Percentiles rank a stretch among this genome's conserved stretches.
Conservation (phyloP, 2,888 invertebrate genomes). For the Megaustenia siamemsis region DNA sequence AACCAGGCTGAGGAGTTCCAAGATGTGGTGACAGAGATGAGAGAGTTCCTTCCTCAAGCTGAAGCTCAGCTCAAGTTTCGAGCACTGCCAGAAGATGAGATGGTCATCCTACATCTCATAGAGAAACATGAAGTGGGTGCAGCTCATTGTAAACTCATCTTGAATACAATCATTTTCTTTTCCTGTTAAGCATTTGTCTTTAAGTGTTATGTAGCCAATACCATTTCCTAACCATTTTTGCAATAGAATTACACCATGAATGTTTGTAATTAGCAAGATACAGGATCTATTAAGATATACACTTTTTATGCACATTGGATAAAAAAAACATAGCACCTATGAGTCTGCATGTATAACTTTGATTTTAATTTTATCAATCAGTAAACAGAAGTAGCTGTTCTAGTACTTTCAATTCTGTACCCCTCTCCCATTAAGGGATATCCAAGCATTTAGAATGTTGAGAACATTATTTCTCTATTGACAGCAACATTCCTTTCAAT, state of each 20-base stretch:
- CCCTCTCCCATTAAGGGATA: too few relatives aligned
- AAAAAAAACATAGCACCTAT: background rate
- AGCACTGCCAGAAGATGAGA: constrained; percentile 78
- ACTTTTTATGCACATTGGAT: background rate
- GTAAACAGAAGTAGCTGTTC: too few relatives aligned
- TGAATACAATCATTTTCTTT: too few relatives aligned
- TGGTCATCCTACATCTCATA: constrained; percentile 77
- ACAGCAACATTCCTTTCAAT: too few relatives aligned
- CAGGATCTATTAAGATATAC: background rate
- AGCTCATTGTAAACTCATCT: too few relatives aligned
- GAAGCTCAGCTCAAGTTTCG: constrained; percentile 79
- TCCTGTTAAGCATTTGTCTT: too few relatives aligned
- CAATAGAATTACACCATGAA: too few relatives aligned
- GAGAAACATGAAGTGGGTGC: constrained; percentile 77
- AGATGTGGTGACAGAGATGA: constrained; percentile 76
- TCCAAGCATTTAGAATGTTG: too few relatives aligned
- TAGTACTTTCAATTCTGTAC: too few relatives aligned
- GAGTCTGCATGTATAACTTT: background rate
- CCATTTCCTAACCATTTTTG: too few relatives aligned
- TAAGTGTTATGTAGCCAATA: too few relatives aligned
- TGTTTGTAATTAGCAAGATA: background rate
- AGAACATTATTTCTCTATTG: too few relatives aligned
- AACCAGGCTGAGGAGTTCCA: constrained; percentile 75
- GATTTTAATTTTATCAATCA: background rate
- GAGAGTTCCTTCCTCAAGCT: constrained; percentile 79